Percentiles rank a stretch among this genome's conserved stretches.
phyloP scores from a whole-genome alignment of 2,888 invertebrate species.

The Melangyna quadrimaculata region DNA sequence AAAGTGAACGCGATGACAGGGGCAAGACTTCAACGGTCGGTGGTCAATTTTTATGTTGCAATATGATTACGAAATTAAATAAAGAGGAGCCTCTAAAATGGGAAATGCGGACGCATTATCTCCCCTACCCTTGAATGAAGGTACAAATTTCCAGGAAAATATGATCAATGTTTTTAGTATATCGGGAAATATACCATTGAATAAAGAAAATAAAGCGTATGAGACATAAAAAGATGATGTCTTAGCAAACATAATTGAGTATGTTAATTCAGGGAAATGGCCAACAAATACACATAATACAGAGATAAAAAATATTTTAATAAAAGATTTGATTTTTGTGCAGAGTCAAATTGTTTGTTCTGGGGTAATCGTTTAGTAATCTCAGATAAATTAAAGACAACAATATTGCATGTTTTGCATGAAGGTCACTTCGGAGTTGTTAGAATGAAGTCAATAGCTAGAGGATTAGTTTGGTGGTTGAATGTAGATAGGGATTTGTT shows the following conservation, averaged over 20 bases:
- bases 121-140: not conserved
- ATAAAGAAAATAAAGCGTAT: not conserved
- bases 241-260: too few species aligned
- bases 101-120: not conserved
- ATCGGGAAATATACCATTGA: not conserved
- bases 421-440: not conserved
- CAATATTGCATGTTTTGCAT: not conserved
- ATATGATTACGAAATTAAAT: conserved; percentile 4
- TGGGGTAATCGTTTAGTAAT: not conserved
- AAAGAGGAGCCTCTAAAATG: not conserved
- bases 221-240: not conserved
- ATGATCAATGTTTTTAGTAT: not conserved
- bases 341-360: not conserved
- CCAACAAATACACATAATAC: not conserved
- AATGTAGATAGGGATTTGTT: not conserved
- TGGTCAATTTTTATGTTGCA: not conserved
- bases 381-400: not conserved
- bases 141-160: not conserved
- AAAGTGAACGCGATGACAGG: not conserved
- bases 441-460: not conserved
- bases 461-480: not conserved
- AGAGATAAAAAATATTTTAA: not conserved
- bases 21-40: too few species aligned
- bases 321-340: not conserved
- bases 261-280: not conserved